Evolutionary conservation across 2,113 vertebrate genomes (phyloP).

Genomic region (Odocoileus virginianus): DNA sequence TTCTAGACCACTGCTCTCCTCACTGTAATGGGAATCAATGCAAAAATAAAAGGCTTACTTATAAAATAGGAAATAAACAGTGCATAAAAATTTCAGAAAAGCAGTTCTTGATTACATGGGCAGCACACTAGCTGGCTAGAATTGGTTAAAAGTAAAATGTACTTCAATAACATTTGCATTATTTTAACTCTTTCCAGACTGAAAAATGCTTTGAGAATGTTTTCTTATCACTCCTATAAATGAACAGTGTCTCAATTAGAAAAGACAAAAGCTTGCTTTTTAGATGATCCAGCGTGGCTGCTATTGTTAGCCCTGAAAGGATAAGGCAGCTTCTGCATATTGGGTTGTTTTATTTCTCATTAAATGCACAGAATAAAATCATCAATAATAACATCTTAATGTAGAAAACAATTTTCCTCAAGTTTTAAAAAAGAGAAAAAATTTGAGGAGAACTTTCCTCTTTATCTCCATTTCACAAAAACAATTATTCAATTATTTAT

Average conservation of each 20-base stretch:
- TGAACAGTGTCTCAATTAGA: background rate
- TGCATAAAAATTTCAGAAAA: slow-evolving; percentile 73
- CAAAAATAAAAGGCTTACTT: slow-evolving; percentile 76
- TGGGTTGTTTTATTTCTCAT: background rate
- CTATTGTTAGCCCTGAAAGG: background rate
- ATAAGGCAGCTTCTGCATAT: background rate
- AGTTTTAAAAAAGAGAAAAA: background rate
- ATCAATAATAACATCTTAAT: background rate
- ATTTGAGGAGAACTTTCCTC: background rate
- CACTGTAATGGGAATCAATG: slow-evolving; percentile 79
- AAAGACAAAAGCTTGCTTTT: background rate
- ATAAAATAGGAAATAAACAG: slow-evolving; percentile 70
- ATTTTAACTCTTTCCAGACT: slow-evolving; percentile 3
- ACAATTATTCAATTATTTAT: background rate
- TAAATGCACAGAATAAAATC: background rate
- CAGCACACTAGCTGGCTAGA: background rate
- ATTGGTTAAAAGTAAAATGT: slow-evolving; percentile 3
- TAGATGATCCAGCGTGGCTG: background rate
- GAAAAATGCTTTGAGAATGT: background rate
- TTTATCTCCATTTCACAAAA: background rate
- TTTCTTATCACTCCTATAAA: background rate
- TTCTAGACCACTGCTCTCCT: slow-evolving; percentile 78
- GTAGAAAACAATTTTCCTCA: background rate
- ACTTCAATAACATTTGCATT: background rate
- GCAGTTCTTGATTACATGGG: slow-evolving; percentile 59